Evolutionary conservation across 2,797 vertebrate species (phyloP).

Genomic region (Myotis findleyi): DNA sequence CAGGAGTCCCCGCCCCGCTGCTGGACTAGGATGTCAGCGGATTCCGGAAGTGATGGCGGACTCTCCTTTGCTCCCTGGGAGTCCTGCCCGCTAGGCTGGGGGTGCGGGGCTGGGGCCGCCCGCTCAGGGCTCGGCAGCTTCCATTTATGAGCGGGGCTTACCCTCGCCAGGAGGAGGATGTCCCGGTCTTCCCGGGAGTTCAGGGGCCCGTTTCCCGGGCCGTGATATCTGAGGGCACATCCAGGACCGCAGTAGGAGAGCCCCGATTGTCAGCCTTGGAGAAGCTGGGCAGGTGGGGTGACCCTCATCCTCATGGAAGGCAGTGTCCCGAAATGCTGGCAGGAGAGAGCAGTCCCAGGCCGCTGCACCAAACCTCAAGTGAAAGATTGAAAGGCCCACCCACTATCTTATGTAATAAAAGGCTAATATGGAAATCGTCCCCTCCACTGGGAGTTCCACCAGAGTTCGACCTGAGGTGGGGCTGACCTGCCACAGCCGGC

Average conservation of each 20-base stretch:
- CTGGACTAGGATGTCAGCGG: background rate
- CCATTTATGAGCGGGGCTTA: background rate
- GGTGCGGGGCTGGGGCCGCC: too few relatives aligned
- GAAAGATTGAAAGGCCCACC: background rate
- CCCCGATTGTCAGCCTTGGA: background rate
- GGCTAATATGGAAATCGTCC: too few relatives aligned
- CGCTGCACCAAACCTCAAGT: background rate
- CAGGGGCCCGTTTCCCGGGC: background rate
- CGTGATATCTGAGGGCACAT: background rate
- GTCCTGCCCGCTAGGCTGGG: rapidly evolving
- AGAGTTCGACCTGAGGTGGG: too few relatives aligned
- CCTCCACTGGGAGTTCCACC: too few relatives aligned
- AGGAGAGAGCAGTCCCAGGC: background rate
- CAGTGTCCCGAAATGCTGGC: background rate
- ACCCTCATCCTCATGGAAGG: background rate
- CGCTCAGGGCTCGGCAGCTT: background rate
- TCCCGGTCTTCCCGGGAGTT: background rate
- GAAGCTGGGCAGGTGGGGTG: rapidly evolving
- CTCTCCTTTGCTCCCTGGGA: background rate
- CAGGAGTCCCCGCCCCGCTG: too few relatives aligned
- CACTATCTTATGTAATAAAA: background rate
- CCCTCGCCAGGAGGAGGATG: background rate
- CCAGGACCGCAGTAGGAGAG: background rate
- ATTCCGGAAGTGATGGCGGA: background rate
- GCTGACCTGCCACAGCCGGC: too few relatives aligned